Base-by-base conservation (phyloP, 2,113 vertebrate genomes). In the Baryphthengus martii region DNA sequence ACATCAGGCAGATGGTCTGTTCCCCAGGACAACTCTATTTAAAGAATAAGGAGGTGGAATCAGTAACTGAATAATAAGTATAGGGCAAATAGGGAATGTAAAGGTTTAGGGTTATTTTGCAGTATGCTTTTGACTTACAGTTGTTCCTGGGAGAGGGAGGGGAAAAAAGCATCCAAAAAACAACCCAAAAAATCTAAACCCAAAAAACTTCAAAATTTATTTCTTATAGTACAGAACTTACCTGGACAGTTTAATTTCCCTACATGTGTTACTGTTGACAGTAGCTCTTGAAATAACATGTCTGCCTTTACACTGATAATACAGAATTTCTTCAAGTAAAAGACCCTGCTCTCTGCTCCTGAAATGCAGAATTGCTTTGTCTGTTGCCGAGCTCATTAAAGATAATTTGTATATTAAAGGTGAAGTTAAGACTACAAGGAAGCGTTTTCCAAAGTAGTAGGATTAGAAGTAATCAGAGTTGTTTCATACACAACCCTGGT, bases 1-100 rank as follows among this genome's bases (percentile, higher is more conserved):
- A 95, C 52, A 84, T 61, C 42, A 78, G 68, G 90, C 96, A 97
- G 93, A 95, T 90, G 93, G 82, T 31, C 66, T 6, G 19, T 93
- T 93, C 90, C 72, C 65, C 59, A 84, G 68, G 88, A 96, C 82
- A 88, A 49, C 65, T 93, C 61, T 90, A 88, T 88, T 93, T 80
- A 88, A 95, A 85, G 65, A 91, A 63, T 52, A 59, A 91, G 26
- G n/a, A 91, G 35, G 28, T 84, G n/a, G 42, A 90, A 91, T 56
- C 39, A 49, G 42, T 85, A 91, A 67, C 63, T 80, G 31, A 18
- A 28, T 89, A 93, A 90, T 61, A 93, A 83, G 17, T 8, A 68
- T 13, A 9, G 65, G 33, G 11, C 31, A 80, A 72, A 68, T 9
- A 67, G 9, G 11, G 11, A 83, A 56, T 53, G 4, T 17, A 53